These are phyloP conservation scores for Aplocera efformata DNA, from an alignment of 2,888 invertebrate genomes.

Conservation along the genomic window DNA sequence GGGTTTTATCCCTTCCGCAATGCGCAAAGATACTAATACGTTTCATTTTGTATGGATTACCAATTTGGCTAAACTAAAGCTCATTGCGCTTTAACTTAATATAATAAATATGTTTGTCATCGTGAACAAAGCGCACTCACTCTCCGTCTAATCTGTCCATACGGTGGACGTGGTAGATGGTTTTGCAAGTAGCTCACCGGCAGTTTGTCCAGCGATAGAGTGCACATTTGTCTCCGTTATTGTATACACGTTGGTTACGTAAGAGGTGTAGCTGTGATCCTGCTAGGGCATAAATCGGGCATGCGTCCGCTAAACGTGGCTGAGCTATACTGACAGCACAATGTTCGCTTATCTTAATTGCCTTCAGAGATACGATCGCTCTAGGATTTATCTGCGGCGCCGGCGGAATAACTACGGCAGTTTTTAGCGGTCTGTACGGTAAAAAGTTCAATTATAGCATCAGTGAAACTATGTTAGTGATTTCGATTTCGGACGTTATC, in stretches of 20 bases:
- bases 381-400: slow-evolving; percentile 64
- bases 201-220: slow-evolving; percentile 27
- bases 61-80: no score
- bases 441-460: slow-evolving; percentile 60
- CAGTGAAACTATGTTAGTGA: slow-evolving; percentile 1
- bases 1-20: no score
- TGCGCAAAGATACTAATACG: no score
- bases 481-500: slow-evolving; percentile 5
- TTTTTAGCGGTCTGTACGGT: slow-evolving; percentile 50
- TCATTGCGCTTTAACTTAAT: no score
- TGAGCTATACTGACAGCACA: slow-evolving; percentile 64
- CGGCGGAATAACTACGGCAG: slow-evolving; percentile 47
- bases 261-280: slow-evolving; percentile 31
- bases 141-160: slow-evolving; percentile 9
- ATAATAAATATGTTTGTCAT: no score
- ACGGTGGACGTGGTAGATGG: slow-evolving; percentile 8
- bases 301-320: slow-evolving; percentile 56
- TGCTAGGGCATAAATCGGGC: slow-evolving; percentile 52
- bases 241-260: slow-evolving; percentile 26
- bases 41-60: no score
- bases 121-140: background rate
- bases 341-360: slow-evolving; percentile 75
- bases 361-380: slow-evolving; percentile 64
- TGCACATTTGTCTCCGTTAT: slow-evolving; percentile 33
- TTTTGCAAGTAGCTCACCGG: slow-evolving; percentile 17